Base-by-base conservation (phyloP, 2,797 vertebrate species). In the Leptoclinus maculatus region DNA sequence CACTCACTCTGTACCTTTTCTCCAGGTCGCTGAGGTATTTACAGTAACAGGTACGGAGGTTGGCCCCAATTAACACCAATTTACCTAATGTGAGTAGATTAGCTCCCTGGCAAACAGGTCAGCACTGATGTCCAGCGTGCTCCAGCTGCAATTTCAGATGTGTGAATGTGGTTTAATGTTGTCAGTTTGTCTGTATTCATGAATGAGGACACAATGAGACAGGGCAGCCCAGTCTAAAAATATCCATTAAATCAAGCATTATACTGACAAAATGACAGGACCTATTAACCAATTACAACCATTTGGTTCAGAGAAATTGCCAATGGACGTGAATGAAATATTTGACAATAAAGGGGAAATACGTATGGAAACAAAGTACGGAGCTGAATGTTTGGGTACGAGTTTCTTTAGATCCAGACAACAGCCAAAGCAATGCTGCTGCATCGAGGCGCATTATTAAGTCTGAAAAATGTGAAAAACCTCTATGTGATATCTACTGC, bases 71-170 rank as follows among this genome's bases (percentile, higher is more conserved):
- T 70, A 67, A 47, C 39, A 60, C 19, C 39, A 71, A 74, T 82
- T 76, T 68, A 25, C 8, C 65, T 66, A 76, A 87, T 78, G 66
- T 23, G 66, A 58, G 47, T 49, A 12, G 67, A 83, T 45, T 59
- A 78, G 53, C 43, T 76, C 7, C 5, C 45, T 82, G 77, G 41
- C 75, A 79, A 70, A 66, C 8, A 2, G 45, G 51, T 82, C 71
- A 74, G 57, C 39, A 36, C 17, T 47, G 38, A 63, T 76, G 36
- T n/a, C 27, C 63, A 49, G 27, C n/a, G 25, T 23, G 16, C 43
- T 66, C 27, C 57, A 62, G 64, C 47, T 76, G 53, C 39, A 68
- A 53, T 79, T 57, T 43, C 36, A 45, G 32, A 76, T 51, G 25
- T 56, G 38, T 53, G 16, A 69, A 69, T 57, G 25, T 23, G 3